A percentile compares a stretch with the other conserved stretches of the same genome.
Conservation (phyloP, 2,888 invertebrate species). For the Nymphalis c-album region DNA sequence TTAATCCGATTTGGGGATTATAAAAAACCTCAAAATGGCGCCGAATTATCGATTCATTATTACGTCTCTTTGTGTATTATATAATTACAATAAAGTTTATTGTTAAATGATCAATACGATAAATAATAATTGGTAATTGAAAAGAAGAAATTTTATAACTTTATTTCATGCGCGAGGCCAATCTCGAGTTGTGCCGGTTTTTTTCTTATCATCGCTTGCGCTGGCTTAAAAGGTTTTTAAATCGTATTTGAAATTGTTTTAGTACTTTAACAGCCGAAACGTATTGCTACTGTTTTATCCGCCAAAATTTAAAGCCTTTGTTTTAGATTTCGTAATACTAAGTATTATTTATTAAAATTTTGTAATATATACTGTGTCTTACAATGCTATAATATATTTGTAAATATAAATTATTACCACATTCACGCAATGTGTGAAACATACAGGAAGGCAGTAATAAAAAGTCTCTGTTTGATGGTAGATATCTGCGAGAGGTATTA, state of each 20-base stretch:
- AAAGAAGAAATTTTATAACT: constrained; percentile 27
- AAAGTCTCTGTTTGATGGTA: too few relatives aligned
- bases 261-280: not conserved
- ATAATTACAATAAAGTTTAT: constrained; percentile 21
- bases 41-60: constrained; percentile 20
- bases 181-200: constrained; percentile 26
- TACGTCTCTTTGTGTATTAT: constrained; percentile 1
- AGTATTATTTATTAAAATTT: not conserved
- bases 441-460: too few relatives aligned
- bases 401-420: too few relatives aligned
- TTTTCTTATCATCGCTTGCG: not conserved
- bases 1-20: constrained; percentile 8
- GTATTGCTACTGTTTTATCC: constrained; percentile 1
- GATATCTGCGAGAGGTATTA: too few relatives aligned
- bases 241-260: constrained; percentile 3
- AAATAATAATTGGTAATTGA: constrained; percentile 20
- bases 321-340: too few relatives aligned
- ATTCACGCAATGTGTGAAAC: too few relatives aligned
- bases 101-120: constrained; percentile 23
- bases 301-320: not conserved
- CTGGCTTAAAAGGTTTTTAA: constrained; percentile 8
- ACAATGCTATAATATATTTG: too few relatives aligned
- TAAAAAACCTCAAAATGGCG: constrained; percentile 21
- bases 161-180: constrained; percentile 22
- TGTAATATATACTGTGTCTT: not conserved